A percentile compares a stretch with the other conserved stretches of the same genome.
Conservation (phyloP, 1,140 invertebrate genomes). For the Vanessa tameamea region DNA sequence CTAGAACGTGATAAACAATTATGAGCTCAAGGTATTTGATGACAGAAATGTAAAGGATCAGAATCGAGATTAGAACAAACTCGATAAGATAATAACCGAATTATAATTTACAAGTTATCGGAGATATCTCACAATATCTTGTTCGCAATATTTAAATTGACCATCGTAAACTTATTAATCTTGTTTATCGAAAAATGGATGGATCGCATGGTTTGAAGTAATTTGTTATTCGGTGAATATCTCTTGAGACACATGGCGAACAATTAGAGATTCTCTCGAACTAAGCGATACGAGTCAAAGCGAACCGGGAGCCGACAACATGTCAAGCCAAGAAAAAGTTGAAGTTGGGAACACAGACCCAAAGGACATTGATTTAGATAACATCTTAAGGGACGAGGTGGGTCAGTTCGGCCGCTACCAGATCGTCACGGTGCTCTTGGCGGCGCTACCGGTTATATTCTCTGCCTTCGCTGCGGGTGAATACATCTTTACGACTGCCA, state of each 20-base stretch:
- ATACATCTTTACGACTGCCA: conserved; percentile 68
- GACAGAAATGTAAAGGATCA: conserved; percentile 7
- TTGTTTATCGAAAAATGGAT: conserved; percentile 14
- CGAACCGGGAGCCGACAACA: conserved; percentile 1
- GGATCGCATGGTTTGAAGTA: background rate
- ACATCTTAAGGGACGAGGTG: conserved; percentile 59
- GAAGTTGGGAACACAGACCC: conserved; percentile 28
- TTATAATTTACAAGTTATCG: conserved; percentile 4
- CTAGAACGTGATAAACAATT: background rate
- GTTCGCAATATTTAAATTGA: conserved; percentile 18
- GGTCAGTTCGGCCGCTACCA: conserved; percentile 67
- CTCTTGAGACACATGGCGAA: background rate
- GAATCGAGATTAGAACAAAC: background rate
- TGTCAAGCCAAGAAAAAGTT: conserved; percentile 36
- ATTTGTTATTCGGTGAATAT: conserved; percentile 5
- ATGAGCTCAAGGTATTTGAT: background rate
- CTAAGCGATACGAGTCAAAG: no score
- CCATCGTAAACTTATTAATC: conserved; percentile 12
- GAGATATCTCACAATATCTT: conserved; percentile 16
- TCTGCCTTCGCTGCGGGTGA: conserved; percentile 65
- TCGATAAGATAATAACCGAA: conserved; percentile 18
- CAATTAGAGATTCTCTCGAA: background rate
- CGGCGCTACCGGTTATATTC: conserved; percentile 64
- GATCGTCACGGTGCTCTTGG: conserved; percentile 56
- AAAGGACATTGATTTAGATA: conserved; percentile 56